A percentile compares a stretch with the other conserved stretches of the same genome.
These are phyloP conservation scores for Tetragonula clypearis DNA, from an alignment of 1,140 invertebrate species.

Conservation along the genomic window DNA sequence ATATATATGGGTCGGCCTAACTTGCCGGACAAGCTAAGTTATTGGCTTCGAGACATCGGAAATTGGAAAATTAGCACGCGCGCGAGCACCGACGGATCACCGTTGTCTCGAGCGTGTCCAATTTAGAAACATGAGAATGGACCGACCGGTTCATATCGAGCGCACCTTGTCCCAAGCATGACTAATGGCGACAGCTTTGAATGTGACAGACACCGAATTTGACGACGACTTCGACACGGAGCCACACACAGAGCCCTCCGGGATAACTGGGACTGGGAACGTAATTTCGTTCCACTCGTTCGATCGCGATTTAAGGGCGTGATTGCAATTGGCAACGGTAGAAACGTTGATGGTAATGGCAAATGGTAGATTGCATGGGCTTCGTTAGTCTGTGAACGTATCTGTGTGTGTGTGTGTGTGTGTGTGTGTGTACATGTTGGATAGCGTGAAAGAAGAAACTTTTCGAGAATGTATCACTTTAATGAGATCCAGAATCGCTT, in stretches of 20 bases:
- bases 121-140: conserved; percentile 51
- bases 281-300: conserved; percentile 41
- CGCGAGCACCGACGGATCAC: neutral
- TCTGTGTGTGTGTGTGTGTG: neutral
- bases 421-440: neutral
- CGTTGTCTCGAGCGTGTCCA: conserved; percentile 45
- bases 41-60: conserved; percentile 49
- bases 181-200: conserved; percentile 52
- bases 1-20: conserved; percentile 1
- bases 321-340: conserved; percentile 26
- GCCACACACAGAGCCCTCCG: too few species aligned
- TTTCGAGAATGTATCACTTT: conserved; percentile 6
- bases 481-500: conserved; percentile 7
- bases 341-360: neutral
- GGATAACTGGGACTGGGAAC: neutral
- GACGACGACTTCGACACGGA: conserved; percentile 10
- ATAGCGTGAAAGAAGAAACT: neutral
- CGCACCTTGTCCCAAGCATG: conserved; percentile 38
- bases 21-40: conserved; percentile 39
- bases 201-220: conserved; percentile 34
- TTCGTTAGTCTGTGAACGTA: neutral
- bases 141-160: conserved; percentile 40
- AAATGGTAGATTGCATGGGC: neutral
- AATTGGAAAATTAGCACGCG: conserved; percentile 58
- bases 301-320: conserved; percentile 31